Evolutionary conservation across 2,113 vertebrate genomes (phyloP).

Genomic region (Cynopterus brachyotis): DNA sequence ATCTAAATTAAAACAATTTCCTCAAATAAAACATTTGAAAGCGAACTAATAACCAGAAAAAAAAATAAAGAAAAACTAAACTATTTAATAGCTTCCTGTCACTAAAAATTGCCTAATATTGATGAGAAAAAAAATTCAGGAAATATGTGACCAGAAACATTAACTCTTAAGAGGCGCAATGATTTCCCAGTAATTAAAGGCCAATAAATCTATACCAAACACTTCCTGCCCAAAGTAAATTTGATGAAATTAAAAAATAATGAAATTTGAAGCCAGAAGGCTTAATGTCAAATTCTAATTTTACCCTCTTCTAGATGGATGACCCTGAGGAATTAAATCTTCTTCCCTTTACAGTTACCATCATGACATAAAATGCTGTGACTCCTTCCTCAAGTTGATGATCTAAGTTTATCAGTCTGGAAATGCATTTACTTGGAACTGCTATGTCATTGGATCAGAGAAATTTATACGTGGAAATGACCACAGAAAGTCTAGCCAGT

Average conservation of each 20-base stretch:
- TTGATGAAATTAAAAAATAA: not conserved
- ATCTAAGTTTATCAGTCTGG: not conserved
- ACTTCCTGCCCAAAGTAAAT: not conserved
- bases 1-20: not conserved
- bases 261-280: not conserved
- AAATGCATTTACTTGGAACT: conserved; percentile 21
- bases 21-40: not conserved
- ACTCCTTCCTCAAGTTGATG: not conserved
- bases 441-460: not conserved
- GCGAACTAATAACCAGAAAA: not conserved
- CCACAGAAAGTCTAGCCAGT: not conserved
- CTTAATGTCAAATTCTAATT: not conserved
- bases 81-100: not conserved
- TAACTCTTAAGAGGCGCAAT: not conserved
- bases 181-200: not conserved
- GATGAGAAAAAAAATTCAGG: not conserved
- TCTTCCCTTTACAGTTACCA: not conserved
- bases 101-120: not conserved
- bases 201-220: not conserved
- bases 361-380: not conserved
- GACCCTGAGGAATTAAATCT: not conserved
- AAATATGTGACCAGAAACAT: not conserved
- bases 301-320: not conserved
- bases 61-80: not conserved
- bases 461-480: not conserved